Percentiles rank a stretch among this genome's conserved stretches.
Conservation (phyloP, 2,888 invertebrate genomes). For the Netelia melanura region DNA sequence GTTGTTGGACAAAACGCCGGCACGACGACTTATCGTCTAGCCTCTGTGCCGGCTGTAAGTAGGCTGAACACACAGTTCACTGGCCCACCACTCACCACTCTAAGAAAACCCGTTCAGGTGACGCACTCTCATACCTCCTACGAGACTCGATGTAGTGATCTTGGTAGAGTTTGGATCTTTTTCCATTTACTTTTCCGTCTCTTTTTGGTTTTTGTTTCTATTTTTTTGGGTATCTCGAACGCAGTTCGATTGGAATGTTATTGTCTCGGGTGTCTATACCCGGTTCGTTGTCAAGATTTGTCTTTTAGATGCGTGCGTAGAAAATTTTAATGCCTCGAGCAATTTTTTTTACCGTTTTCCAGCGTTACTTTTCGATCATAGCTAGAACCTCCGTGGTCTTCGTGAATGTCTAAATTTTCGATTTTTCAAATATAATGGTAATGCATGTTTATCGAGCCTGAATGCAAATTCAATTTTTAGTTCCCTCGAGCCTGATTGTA, state of each 20-base stretch:
- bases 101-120: constrained; percentile 86
- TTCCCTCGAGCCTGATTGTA: not conserved
- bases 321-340: not conserved
- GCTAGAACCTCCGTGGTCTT: not conserved
- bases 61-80: constrained; percentile 88
- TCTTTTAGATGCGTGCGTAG: constrained; percentile 22
- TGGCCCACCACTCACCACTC: constrained; percentile 87
- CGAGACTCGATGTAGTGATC: constrained; percentile 83
- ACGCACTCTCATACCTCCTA: constrained; percentile 83
- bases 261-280: constrained; percentile 63
- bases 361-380: not conserved
- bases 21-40: constrained; percentile 92
- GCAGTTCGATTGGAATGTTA: constrained; percentile 77
- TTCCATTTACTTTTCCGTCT: constrained; percentile 50
- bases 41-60: constrained; percentile 95
- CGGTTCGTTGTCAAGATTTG: not conserved
- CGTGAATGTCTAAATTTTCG: not conserved
- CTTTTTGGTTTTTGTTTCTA: constrained; percentile 35
- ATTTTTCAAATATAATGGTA: not conserved
- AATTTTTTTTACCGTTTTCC: not conserved
- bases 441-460: not conserved
- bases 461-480: not conserved
- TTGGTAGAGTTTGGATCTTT: constrained; percentile 76
- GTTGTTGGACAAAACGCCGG: constrained; percentile 83
- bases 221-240: constrained; percentile 71